Conservation (phyloP, 1,140 invertebrate genomes). For the Ceratosolen solmsi region DNA sequence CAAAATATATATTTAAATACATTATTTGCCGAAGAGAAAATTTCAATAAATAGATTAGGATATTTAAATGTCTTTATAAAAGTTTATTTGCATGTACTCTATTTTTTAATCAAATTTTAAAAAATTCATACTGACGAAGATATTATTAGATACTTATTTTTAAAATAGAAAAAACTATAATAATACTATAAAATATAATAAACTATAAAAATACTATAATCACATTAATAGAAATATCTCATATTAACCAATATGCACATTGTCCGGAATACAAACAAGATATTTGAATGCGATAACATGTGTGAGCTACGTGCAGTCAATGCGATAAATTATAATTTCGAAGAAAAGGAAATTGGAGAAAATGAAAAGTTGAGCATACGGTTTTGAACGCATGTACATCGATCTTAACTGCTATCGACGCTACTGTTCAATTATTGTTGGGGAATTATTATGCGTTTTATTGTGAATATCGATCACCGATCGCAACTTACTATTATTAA, state of each 20-base stretch:
- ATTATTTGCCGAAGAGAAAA: too few species aligned
- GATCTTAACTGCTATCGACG: neutral
- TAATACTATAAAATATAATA: too few species aligned
- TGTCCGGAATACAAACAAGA: neutral
- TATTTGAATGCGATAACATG: neutral
- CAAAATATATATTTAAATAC: too few species aligned
- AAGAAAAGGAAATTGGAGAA: neutral
- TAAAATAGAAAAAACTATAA: too few species aligned
- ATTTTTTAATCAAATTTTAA: too few species aligned
- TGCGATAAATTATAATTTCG: neutral
- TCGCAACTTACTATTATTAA: neutral
- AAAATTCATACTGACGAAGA: too few species aligned
- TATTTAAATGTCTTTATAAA: too few species aligned
- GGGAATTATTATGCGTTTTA: slow-evolving; percentile 27
- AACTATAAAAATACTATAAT: too few species aligned
- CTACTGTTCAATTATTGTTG: neutral
- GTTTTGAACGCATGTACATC: neutral
- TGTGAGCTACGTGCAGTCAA: neutral
- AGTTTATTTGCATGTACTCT: too few species aligned
- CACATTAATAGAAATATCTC: too few species aligned
- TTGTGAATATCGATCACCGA: slow-evolving; percentile 23
- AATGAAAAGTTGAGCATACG: neutral
- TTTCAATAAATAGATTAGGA: too few species aligned
- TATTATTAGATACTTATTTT: too few species aligned
- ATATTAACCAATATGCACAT: neutral